These are phyloP conservation scores for Petrocephalus sullivani DNA, from an alignment of 2,797 vertebrate genomes.

Conservation along the genomic window DNA sequence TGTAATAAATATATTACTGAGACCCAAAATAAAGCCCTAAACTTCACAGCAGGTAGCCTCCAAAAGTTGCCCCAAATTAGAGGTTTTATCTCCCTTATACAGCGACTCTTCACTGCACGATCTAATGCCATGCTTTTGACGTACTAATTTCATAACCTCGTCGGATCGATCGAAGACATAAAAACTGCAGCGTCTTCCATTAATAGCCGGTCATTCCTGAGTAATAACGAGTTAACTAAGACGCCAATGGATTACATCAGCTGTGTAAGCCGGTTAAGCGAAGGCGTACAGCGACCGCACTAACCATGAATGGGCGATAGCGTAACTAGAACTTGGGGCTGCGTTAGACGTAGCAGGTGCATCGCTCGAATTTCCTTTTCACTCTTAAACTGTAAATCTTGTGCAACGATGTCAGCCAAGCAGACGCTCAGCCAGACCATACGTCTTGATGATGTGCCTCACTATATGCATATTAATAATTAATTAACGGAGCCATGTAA, in stretches of 20 bases:
- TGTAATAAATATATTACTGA: neutral
- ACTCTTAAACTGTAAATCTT: neutral
- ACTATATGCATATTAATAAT: neutral
- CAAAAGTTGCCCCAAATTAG: neutral
- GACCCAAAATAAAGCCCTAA: neutral
- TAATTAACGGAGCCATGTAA: neutral
- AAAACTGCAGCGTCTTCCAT: neutral
- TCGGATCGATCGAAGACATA: neutral
- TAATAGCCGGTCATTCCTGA: neutral
- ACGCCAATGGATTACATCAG: neutral
- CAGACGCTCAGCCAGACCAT: neutral
- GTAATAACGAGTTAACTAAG: neutral
- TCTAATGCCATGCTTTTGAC: neutral
- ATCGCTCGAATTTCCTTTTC: neutral
- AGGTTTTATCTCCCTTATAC: neutral
- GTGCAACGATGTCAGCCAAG: neutral
- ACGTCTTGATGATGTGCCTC: neutral
- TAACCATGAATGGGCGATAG: neutral
- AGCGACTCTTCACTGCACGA: neutral
- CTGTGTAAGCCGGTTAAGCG: neutral
- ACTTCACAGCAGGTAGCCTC: neutral
- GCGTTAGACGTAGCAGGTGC: neutral
- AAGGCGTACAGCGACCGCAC: neutral
- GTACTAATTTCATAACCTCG: neutral
- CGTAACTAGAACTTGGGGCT: neutral